Evolutionary conservation across 1,140 invertebrate species (phyloP), one percentile per base, ranked within the genome.

Genomic region (Drosophila kepulauana): DNA sequence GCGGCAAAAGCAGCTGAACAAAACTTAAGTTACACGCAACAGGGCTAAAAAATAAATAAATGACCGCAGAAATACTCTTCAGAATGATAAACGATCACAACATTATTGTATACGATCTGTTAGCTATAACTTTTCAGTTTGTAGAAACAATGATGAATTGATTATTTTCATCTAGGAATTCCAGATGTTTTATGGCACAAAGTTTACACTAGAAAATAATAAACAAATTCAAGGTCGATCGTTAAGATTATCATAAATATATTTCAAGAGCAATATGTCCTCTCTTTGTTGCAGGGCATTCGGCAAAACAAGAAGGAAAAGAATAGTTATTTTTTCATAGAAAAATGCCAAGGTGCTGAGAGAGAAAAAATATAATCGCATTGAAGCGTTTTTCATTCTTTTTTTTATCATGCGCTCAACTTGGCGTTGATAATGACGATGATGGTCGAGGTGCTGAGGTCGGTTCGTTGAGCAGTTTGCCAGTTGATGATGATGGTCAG

Each of bases 361-460:
- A 10, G 5, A 71, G 20, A 79, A 73, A 76, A 52, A 25, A 25
- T 25, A 80, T 87, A 87, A 87, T 84, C 79, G 80, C 64, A 45
- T 77, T 67, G 80, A 82, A 77, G 77, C 82, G 82, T 76, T 81
- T 78, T 87, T 87, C 75, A 88, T 87, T 73, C 78, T 82, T 75
- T 76, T 81, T 82, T 87, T 87, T 79, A 87, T 88, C 80, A 84
- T 82, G 84, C 70, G 85, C 84, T 80, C 80, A 82, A 87, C 84
- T 88, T 84, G 84, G 70, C 84, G 84, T 75, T 82, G 84, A 87
- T 87, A 87, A 87, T 84, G 80, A 82, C 72, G 80, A 73, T 62
- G 68, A 72, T 69, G 71, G 62, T 54, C 65, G 48, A 69, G 74
- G 75, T 80, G 82, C 48, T 70, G 57, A 51, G 69, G 72, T 84